Percentiles rank a stretch among this genome's conserved stretches.
Evolutionary conservation across 2,797 vertebrate species (phyloP).

Genomic region (Steatocranus sp.): DNA sequence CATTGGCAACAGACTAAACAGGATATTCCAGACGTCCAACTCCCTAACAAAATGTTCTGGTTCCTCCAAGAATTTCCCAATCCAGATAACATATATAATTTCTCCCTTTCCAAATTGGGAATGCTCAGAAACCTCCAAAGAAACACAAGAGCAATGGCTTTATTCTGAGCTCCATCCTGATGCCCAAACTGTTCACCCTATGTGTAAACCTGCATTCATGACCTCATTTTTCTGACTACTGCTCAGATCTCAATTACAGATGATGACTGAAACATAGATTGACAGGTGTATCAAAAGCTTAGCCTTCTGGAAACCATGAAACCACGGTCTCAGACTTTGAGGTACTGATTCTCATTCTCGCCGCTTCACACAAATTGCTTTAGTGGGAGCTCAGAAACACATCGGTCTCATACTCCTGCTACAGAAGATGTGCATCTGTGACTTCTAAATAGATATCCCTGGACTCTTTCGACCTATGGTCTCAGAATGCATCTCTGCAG

Average conservation of each 20-base stretch:
- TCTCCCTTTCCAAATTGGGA: neutral
- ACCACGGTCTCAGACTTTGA: neutral
- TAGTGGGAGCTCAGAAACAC: neutral
- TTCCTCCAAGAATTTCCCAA: neutral
- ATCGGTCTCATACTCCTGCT: neutral
- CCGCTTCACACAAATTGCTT: neutral
- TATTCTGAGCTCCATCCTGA: neutral
- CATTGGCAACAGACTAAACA: neutral
- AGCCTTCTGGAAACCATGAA: neutral
- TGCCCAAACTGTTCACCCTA: neutral
- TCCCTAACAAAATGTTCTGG: neutral
- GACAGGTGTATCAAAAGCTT: neutral
- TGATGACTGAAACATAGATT: neutral
- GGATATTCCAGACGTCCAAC: neutral
- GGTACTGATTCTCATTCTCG: neutral
- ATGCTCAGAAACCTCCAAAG: neutral
- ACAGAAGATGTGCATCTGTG: constrained; percentile 40
- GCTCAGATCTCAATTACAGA: neutral
- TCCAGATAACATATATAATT: neutral
- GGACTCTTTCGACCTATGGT: constrained; percentile 46
- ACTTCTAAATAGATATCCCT: constrained; percentile 52
- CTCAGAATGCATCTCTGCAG: constrained; percentile 37
- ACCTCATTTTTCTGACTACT: neutral
- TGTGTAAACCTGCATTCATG: neutral
- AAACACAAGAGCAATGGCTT: neutral